These are phyloP conservation scores for Artibeus lituratus DNA, from an alignment of 2,797 vertebrate species.

Conservation along the genomic window DNA sequence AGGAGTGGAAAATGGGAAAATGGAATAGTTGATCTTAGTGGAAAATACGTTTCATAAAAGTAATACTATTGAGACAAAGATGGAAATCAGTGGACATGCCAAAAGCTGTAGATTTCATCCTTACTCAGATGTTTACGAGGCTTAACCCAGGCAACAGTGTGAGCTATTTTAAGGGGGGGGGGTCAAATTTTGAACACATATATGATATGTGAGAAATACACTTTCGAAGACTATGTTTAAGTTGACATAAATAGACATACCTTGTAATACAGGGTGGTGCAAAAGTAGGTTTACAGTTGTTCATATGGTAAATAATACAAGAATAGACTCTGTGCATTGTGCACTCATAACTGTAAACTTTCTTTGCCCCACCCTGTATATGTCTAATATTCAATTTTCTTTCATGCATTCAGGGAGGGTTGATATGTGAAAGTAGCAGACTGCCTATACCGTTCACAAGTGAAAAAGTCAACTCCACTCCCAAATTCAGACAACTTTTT, in stretches of 20 bases:
- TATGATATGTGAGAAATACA: background rate
- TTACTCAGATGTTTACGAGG: background rate
- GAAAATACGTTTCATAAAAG: slow-evolving; percentile 5
- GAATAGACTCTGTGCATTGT: background rate
- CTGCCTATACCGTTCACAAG: background rate
- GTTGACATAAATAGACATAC: background rate
- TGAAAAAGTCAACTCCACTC: background rate
- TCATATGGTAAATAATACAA: background rate
- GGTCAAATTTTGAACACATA: background rate
- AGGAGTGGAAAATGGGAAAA: background rate
- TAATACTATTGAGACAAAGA: background rate
- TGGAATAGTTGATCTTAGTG: background rate
- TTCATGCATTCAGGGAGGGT: background rate
- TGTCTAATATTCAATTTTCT: background rate
- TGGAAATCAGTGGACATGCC: background rate
- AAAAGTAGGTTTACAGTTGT: background rate
- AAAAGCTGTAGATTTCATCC: background rate
- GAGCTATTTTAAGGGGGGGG: background rate
- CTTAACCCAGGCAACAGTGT: background rate
- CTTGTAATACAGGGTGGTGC: background rate
- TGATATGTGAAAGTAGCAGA: background rate
- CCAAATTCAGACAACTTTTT: background rate
- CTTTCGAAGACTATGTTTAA: background rate
- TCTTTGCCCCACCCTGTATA: background rate
- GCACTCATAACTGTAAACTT: background rate